Evolutionary conservation across 1,140 invertebrate species (phyloP).

Genomic region (Drosophila miranda): DNA sequence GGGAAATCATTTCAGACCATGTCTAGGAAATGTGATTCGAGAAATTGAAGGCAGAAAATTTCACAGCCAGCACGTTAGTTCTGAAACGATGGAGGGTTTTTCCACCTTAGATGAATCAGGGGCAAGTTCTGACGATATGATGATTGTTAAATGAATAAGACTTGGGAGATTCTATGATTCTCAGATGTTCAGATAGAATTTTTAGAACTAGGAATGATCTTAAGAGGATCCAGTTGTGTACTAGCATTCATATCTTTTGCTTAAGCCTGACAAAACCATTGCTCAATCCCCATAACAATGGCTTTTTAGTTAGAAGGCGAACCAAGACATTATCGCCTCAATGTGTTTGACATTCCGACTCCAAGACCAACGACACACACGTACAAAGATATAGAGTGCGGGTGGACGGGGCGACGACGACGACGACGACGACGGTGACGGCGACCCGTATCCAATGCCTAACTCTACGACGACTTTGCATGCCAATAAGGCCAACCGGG

Average conservation of each 20-base stretch:
- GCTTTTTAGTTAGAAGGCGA: slow-evolving; percentile 14
- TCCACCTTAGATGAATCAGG: slow-evolving; percentile 11
- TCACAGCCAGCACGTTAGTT: slow-evolving; percentile 8
- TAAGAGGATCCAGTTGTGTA: slow-evolving; percentile 2
- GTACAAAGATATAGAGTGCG: neutral
- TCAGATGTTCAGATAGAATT: no score
- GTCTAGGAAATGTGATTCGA: slow-evolving; percentile 11
- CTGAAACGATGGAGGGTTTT: slow-evolving; percentile 7
- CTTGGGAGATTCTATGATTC: no score
- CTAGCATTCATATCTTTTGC: no score
- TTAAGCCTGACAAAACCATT: neutral
- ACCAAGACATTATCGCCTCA: slow-evolving; percentile 40
- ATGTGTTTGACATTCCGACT: slow-evolving; percentile 39
- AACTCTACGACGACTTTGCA: slow-evolving; percentile 50
- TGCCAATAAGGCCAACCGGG: slow-evolving; percentile 73
- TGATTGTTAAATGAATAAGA: no score
- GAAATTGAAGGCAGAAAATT: neutral
- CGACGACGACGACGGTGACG: neutral
- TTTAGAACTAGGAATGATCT: no score
- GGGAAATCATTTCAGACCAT: slow-evolving; percentile 17
- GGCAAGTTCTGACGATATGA: neutral
- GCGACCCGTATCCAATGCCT: slow-evolving; percentile 35
- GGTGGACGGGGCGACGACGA: neutral
- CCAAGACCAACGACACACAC: slow-evolving; percentile 41
- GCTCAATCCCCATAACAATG: neutral